Conservation (phyloP, 64 coral and sea anemone species). For the Stichodactyla mertensii region DNA sequence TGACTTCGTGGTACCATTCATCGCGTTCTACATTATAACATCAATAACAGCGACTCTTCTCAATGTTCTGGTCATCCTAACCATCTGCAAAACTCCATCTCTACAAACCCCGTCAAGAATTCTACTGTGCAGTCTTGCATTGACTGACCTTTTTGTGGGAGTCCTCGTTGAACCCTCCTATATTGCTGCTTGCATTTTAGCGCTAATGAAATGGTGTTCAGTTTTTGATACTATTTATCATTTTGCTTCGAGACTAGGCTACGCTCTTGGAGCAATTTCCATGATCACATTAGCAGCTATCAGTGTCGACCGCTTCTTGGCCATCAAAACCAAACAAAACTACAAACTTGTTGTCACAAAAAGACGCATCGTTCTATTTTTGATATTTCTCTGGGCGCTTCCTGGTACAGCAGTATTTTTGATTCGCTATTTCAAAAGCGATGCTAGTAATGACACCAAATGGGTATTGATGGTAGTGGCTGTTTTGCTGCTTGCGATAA, state of each 20-base stretch:
- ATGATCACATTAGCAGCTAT: not conserved
- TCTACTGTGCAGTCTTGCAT: not conserved
- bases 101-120: not conserved
- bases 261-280: not conserved
- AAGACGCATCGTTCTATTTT: not conserved
- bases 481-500: not conserved
- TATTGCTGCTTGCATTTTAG: not conserved
- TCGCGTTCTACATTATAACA: not conserved
- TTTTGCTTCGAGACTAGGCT: not conserved
- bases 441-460: not conserved
- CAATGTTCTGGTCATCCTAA: not conserved
- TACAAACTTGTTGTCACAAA: not conserved
- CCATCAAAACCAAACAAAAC: not conserved
- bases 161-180: not conserved
- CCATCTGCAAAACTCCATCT: not conserved
- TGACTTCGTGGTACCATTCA: not conserved
- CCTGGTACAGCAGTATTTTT: not conserved
- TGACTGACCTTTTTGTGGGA: not conserved
- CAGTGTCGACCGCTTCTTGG: not conserved
- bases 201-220: not conserved
- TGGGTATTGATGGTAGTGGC: not conserved
- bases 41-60: not conserved
- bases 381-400: not conserved
- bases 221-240: not conserved
- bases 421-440: not conserved